A percentile compares a stretch with the other conserved stretches of the same genome.
Evolutionary conservation across 2,797 vertebrate species (phyloP).

Genomic region (Microhierax caerulescens): DNA sequence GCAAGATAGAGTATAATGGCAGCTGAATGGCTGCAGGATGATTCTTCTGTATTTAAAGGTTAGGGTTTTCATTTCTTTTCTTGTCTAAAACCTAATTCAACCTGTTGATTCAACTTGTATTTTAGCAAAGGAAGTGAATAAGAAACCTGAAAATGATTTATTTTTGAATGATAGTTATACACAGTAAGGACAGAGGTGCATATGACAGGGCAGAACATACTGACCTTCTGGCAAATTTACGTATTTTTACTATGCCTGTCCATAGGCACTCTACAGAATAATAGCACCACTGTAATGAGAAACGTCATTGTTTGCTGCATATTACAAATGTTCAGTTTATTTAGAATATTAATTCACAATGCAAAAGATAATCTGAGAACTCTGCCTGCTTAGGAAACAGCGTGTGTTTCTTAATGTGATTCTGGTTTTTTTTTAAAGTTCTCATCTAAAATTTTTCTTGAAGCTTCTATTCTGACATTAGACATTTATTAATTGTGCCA

Average conservation of each 20-base stretch:
- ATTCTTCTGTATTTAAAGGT: not conserved
- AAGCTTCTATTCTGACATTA: slow-evolving; percentile 21
- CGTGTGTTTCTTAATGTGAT: not conserved
- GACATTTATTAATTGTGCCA: slow-evolving; percentile 26
- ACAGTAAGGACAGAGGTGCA: not conserved
- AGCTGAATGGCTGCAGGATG: not conserved
- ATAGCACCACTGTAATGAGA: not conserved
- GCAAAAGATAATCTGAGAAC: not conserved
- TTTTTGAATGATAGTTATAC: not conserved
- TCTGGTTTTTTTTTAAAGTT: not conserved
- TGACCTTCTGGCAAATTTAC: not conserved
- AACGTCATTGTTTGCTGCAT: not conserved
- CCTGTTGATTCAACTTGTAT: slow-evolving; percentile 5
- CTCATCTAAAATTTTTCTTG: not conserved
- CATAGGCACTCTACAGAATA: not conserved
- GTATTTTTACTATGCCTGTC: not conserved
- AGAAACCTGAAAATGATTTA: not conserved
- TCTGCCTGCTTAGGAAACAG: not conserved
- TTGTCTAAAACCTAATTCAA: not conserved
- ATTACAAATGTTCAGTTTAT: not conserved
- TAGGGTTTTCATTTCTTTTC: not conserved
- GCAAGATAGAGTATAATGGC: not conserved
- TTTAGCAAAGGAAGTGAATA: slow-evolving; percentile 15
- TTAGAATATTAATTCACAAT: slow-evolving; percentile 1
- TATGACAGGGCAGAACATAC: not conserved